A percentile compares a stretch with the other conserved stretches of the same genome.
phyloP scores from a whole-genome alignment of 1,140 invertebrate genomes.

The Rhagoletis pomonella region DNA sequence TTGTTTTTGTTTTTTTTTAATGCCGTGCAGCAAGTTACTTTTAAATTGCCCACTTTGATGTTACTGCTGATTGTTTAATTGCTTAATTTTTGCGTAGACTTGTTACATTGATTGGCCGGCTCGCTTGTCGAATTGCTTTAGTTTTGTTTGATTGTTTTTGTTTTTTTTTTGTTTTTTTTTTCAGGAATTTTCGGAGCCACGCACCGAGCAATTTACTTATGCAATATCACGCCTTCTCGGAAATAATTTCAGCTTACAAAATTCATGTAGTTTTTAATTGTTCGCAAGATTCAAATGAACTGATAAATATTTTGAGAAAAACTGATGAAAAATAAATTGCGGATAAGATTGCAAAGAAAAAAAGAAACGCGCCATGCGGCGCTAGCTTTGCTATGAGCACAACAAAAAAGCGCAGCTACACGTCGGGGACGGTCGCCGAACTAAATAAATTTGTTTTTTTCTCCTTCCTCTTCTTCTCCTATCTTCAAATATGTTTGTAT shows the following conservation, averaged over 20 bases:
- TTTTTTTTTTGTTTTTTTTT: not conserved
- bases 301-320: slow-evolving; percentile 37
- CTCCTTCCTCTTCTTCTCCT: not conserved
- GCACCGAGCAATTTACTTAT: not conserved
- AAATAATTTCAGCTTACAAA: not conserved
- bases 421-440: not conserved
- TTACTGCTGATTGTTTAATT: not conserved
- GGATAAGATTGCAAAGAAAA: not conserved
- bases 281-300: slow-evolving; percentile 27
- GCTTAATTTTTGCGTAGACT: not conserved
- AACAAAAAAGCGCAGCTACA: not conserved
- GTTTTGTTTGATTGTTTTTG: not conserved
- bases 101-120: not conserved
- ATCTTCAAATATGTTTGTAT: not conserved
- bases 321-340: not conserved
- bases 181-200: not conserved
- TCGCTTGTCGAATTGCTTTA: not conserved
- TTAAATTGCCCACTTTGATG: not conserved
- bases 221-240: slow-evolving; percentile 26
- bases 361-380: not conserved
- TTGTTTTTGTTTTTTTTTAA: not conserved
- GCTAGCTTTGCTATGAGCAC: not conserved
- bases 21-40: slow-evolving; percentile 25
- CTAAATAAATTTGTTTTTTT: not conserved
- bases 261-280: slow-evolving; percentile 19